A percentile compares a stretch with the other conserved stretches of the same genome.
These are phyloP conservation scores for Lysandra bellargus DNA, from an alignment of 2,888 invertebrate species.

Conservation along the genomic window DNA sequence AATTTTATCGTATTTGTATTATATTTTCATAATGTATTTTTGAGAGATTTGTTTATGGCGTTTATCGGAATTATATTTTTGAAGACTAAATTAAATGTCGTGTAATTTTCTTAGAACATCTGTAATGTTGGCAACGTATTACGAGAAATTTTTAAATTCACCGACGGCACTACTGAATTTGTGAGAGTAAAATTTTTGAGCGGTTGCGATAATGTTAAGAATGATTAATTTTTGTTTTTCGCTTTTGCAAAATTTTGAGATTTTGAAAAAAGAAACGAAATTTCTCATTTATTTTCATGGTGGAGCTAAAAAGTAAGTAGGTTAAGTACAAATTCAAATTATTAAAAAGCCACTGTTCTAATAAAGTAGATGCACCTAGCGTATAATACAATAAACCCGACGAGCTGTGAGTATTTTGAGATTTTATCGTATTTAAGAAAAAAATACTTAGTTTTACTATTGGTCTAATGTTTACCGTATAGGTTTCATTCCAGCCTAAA, in stretches of 20 bases:
- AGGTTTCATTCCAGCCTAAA: conserved; percentile 75
- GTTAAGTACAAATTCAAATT: conserved; percentile 80
- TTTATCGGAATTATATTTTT: conserved; percentile 79
- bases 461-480: conserved; percentile 61
- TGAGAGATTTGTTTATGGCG: conserved; percentile 78
- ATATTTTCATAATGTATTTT: conserved; percentile 81
- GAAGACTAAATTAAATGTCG: conserved; percentile 73
- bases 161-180: conserved; percentile 41
- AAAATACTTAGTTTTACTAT: conserved; percentile 66
- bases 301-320: conserved; percentile 66
- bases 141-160: conserved; percentile 47
- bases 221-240: conserved; percentile 37
- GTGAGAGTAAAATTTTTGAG: conserved; percentile 42
- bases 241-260: conserved; percentile 42
- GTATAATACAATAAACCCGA: conserved; percentile 79
- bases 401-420: conserved; percentile 81
- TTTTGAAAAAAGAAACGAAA: conserved; percentile 38
- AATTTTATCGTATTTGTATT: conserved; percentile 80
- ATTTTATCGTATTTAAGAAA: conserved; percentile 79
- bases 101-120: conserved; percentile 68
- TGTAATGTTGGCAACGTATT: conserved; percentile 60
- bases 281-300: conserved; percentile 51
- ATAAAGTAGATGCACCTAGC: conserved; percentile 80
- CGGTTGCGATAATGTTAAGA: conserved; percentile 40
- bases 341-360: conserved; percentile 79